These are phyloP conservation scores for Rotaria socialis DNA, from an alignment of 2,888 invertebrate species.

Conservation along the genomic window DNA sequence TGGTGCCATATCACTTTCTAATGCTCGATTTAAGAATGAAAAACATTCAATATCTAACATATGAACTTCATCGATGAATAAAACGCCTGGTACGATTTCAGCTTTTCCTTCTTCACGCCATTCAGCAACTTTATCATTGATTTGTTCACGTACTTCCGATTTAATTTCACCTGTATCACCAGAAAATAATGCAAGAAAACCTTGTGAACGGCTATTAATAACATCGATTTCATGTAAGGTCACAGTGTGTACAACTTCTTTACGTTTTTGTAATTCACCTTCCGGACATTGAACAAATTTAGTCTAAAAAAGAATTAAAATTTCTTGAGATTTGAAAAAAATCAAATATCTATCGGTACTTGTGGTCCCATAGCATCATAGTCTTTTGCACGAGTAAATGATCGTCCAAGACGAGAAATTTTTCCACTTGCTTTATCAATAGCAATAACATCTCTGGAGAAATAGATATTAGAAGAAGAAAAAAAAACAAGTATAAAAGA, in stretches of 20 bases:
- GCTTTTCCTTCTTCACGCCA: slow-evolving; percentile 99
- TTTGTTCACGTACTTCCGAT: slow-evolving; percentile 91
- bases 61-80: slow-evolving; percentile 94
- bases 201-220: slow-evolving; percentile 94
- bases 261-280: slow-evolving; percentile 93
- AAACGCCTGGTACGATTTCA: slow-evolving; percentile 89
- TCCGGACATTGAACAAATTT: slow-evolving; percentile 96
- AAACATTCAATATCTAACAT: slow-evolving; percentile 99
- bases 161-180: slow-evolving; percentile 99
- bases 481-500: neutral
- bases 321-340: too few species aligned
- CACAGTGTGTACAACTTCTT: slow-evolving; percentile 92
- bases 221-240: slow-evolving; percentile 98
- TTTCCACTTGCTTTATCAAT: slow-evolving; percentile 97
- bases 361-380: slow-evolving; percentile 88
- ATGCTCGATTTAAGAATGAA: slow-evolving; percentile 89
- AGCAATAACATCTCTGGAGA: slow-evolving; percentile 79
- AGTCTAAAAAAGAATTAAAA: slow-evolving; percentile 52
- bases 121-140: slow-evolving; percentile 90
- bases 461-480: neutral
- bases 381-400: slow-evolving; percentile 89
- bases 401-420: slow-evolving; percentile 81
- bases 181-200: slow-evolving; percentile 91
- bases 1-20: slow-evolving; percentile 94
- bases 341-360: slow-evolving; percentile 52